Evolutionary conservation across 2,113 vertebrate species (phyloP).

Genomic region (Gymnorhina tibicen): DNA sequence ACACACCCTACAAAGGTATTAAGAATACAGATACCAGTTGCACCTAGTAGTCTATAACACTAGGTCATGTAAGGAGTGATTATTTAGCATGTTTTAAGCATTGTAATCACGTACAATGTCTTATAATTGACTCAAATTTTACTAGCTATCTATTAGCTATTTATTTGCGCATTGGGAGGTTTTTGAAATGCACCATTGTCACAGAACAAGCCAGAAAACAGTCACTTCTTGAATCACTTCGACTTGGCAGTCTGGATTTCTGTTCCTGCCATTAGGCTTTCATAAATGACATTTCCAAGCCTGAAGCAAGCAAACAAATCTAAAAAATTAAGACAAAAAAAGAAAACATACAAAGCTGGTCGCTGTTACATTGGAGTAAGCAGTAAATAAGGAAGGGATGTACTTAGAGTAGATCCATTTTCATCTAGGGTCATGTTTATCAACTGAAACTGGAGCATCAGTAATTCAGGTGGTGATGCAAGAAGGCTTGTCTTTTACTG

Average conservation of each 20-base stretch:
- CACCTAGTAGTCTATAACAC: background rate
- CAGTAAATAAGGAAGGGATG: background rate
- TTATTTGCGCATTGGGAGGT: background rate
- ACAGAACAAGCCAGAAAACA: background rate
- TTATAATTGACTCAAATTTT: background rate
- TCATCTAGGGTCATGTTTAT: background rate
- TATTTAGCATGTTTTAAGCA: background rate
- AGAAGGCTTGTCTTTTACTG: background rate
- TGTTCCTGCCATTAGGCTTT: background rate
- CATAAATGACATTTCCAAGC: background rate
- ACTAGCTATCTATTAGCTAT: background rate
- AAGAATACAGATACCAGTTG: background rate
- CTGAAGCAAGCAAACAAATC: background rate
- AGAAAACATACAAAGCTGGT: background rate
- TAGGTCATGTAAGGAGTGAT: background rate
- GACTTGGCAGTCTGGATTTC: background rate
- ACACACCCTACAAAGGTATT: background rate
- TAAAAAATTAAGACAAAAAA: background rate
- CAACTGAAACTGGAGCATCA: background rate
- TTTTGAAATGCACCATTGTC: background rate
- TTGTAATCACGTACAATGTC: background rate
- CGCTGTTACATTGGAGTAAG: background rate
- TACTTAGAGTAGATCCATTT: background rate
- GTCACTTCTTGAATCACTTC: background rate
- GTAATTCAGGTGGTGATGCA: background rate